These are phyloP conservation scores for Diorhabda elongata DNA, from an alignment of 1,140 invertebrate species.

Conservation along the genomic window DNA sequence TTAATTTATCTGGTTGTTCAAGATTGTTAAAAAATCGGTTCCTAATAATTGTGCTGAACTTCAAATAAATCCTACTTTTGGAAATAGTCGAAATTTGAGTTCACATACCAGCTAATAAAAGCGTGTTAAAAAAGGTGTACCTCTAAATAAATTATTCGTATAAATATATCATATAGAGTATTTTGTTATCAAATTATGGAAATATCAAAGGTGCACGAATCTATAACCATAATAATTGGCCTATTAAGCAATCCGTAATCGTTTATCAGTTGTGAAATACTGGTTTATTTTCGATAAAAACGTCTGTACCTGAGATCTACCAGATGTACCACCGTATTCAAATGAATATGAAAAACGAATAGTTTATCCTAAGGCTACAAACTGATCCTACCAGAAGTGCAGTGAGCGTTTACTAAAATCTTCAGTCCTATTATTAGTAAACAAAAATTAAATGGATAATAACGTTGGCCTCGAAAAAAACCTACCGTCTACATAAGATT, in stretches of 20 bases:
- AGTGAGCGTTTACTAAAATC: neutral
- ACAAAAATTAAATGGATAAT: conserved; percentile 3
- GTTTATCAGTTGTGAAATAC: neutral
- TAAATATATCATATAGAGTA: too few species aligned
- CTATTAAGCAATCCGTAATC: neutral
- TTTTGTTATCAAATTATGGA: too few species aligned
- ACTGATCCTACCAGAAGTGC: neutral
- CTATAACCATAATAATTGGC: neutral
- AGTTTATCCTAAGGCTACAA: neutral
- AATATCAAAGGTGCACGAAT: neutral
- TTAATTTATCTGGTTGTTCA: too few species aligned
- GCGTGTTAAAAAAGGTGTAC: too few species aligned
- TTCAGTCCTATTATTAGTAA: neutral
- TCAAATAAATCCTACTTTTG: too few species aligned
- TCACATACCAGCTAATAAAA: too few species aligned
- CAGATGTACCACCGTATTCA: neutral
- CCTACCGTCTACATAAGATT: neutral
- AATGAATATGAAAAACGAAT: neutral
- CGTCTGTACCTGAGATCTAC: neutral
- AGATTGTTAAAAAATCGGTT: too few species aligned
- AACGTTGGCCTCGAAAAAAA: neutral
- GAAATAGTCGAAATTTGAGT: too few species aligned
- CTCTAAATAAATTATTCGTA: too few species aligned
- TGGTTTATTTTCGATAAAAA: conserved; percentile 3
- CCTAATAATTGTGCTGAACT: too few species aligned